Percentiles rank a stretch among this genome's conserved stretches.
Evolutionary conservation across 2,797 vertebrate species (phyloP).

Genomic region (Etheostoma perlongum): DNA sequence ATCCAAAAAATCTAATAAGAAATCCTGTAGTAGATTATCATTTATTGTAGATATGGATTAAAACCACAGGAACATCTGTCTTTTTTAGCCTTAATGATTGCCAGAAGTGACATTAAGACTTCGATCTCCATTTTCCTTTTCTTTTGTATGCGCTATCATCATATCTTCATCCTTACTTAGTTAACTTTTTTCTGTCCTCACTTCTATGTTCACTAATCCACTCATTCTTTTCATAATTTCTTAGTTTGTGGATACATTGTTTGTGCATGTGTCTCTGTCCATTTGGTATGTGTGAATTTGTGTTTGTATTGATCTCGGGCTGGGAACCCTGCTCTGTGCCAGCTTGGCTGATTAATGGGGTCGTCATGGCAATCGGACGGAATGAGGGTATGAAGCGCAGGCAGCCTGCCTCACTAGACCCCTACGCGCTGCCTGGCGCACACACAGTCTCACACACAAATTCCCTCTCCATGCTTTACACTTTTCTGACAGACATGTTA

Average conservation of each 20-base stretch:
- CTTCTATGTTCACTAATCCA: conserved; percentile 8
- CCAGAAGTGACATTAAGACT: background rate
- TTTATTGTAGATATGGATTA: background rate
- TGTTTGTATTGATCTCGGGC: conserved; percentile 97
- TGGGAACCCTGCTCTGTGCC: conserved; percentile 95
- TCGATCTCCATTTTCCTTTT: background rate
- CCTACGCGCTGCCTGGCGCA: conserved; percentile 74
- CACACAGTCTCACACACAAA: conserved; percentile 40
- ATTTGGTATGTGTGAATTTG: conserved; percentile 72
- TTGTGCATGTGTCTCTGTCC: conserved; percentile 40
- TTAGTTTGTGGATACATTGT: conserved; percentile 37
- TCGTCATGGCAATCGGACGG: conserved; percentile 98
- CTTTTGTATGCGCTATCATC: background rate
- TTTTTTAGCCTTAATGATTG: background rate
- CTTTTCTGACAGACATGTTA: conserved; percentile 62
- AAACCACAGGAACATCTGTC: background rate
- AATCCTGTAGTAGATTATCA: background rate
- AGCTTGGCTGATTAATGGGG: conserved; percentile 99
- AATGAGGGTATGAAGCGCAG: conserved; percentile 96
- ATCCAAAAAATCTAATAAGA: background rate
- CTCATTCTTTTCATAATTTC: conserved; percentile 19
- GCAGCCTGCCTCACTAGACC: conserved; percentile 90
- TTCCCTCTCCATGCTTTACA: conserved; percentile 53
- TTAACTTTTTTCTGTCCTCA: conserved; percentile 6
- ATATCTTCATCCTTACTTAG: background rate